Evolutionary conservation across 1,140 invertebrate genomes (phyloP), one percentile per base, ranked within the genome.

Genomic region (Dinothrombium tinctorium): DNA sequence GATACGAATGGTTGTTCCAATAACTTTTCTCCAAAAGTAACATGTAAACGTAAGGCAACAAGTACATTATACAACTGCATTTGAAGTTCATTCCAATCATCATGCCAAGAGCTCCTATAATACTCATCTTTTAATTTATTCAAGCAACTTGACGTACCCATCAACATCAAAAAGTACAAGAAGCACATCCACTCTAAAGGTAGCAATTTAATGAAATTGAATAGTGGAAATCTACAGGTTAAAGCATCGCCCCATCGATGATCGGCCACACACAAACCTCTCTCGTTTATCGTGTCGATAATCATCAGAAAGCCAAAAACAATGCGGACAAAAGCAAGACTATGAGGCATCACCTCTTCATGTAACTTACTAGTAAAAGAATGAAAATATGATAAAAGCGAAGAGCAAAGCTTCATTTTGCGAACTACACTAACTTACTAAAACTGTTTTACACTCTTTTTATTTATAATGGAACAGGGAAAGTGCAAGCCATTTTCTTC

Each of bases 1-100:
- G 60, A 54, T 90, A 92, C 42, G 76, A 82, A 54, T 90, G 84
- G 56, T 90, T 90, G 54, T 92, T 90, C 83, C 83, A 90, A 39
- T 66, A 69, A 35, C 73, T 76, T 57, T 89, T 89, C 51, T 90
- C 80, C 38, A 86, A 58, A 1, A 89, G 51, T 47, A 87, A 70
- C 15, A 90, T 61, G 54, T 86, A 89, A 78, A 81, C 84, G 55
- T 86, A 89, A 8, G 76, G 67, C 8, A 72, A 28, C 0, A 70
- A 54, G 55, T 77, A 89, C 22, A 69, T 52, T 0, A 70, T 43
- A 35, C 71, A 73, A 35, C 74, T 69, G 1, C 62, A 6, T 21
- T 69, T 68, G 54, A 74, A 89, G 38, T 68, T 64, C 44, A 69
- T 70, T 0, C 84, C 84, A 0, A 86, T 51, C 53, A 69, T 67